Conservation (phyloP, 2,888 invertebrate genomes). For the Sthenelais limicola region DNA sequence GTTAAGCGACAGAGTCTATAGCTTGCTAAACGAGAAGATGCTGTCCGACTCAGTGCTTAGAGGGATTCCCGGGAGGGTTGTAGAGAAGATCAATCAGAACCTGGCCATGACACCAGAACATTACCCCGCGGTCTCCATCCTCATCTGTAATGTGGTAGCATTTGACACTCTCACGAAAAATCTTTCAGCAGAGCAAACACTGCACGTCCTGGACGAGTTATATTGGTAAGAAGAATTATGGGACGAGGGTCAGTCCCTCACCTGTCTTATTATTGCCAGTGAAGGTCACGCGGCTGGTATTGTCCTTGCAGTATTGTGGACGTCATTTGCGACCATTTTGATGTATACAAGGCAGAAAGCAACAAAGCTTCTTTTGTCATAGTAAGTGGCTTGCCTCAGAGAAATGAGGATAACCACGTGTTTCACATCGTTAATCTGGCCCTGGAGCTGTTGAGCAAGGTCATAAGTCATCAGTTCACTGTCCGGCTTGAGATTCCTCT, state of each 20-base stretch:
- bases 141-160: too few relatives aligned
- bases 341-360: constrained; percentile 36
- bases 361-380: constrained; percentile 32
- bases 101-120: too few relatives aligned
- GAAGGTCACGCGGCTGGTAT: too few relatives aligned
- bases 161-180: too few relatives aligned
- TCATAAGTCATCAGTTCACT: not conserved
- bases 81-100: not conserved
- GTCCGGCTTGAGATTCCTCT: not conserved
- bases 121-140: too few relatives aligned
- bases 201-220: too few relatives aligned
- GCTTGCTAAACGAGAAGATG: not conserved
- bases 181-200: too few relatives aligned
- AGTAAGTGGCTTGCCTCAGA: constrained; percentile 14
- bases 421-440: constrained; percentile 24
- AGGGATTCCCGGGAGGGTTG: not conserved
- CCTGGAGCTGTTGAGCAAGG: constrained; percentile 1
- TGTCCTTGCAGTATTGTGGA: constrained; percentile 34
- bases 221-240: too few relatives aligned
- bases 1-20: not conserved
- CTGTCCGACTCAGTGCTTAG: not conserved
- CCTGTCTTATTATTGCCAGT: too few relatives aligned
- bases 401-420: constrained; percentile 28
- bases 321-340: constrained; percentile 11
- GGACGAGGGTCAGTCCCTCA: too few relatives aligned